Percentiles rank a stretch among this genome's conserved stretches.
phyloP scores from a whole-genome alignment of 2,113 vertebrate genomes.

The Phyllostomus hastatus region DNA sequence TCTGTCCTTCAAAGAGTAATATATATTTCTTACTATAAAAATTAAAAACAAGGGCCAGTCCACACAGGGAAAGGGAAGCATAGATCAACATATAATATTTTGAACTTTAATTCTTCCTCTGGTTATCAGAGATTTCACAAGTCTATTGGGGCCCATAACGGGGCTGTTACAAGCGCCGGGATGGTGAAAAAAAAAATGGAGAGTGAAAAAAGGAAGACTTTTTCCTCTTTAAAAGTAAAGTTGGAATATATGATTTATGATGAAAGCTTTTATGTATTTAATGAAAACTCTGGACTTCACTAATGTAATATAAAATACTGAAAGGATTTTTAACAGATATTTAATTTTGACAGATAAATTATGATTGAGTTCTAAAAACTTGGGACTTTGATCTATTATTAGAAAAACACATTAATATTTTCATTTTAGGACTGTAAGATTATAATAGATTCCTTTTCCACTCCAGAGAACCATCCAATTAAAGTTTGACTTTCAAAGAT shows the following conservation, averaged over 20 bases:
- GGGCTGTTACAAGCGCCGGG: neutral
- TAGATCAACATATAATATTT: neutral
- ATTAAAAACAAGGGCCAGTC: neutral
- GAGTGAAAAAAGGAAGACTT: neutral
- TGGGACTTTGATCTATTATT: conserved; percentile 53
- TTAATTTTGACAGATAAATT: conserved; percentile 67
- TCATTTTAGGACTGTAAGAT: conserved; percentile 19
- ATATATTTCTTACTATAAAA: neutral
- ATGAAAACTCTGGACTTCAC: conserved; percentile 43
- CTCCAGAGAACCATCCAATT: conserved; percentile 48
- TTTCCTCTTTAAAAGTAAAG: conserved; percentile 21
- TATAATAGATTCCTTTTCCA: conserved; percentile 47
- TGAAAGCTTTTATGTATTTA: conserved; percentile 53
- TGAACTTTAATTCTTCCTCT: neutral
- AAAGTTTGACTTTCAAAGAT: conserved; percentile 48
- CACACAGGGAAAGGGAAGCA: neutral
- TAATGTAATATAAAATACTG: conserved; percentile 46
- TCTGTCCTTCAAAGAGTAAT: neutral
- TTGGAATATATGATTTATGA: neutral
- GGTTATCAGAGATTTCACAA: neutral
- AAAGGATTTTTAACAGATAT: conserved; percentile 48
- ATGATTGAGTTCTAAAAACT: conserved; percentile 57
- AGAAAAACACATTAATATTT: conserved; percentile 64
- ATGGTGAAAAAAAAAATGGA: neutral
- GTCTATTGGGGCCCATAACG: neutral